Conservation (phyloP, 2,797 vertebrate genomes). For the Megalops cyprinoides region DNA sequence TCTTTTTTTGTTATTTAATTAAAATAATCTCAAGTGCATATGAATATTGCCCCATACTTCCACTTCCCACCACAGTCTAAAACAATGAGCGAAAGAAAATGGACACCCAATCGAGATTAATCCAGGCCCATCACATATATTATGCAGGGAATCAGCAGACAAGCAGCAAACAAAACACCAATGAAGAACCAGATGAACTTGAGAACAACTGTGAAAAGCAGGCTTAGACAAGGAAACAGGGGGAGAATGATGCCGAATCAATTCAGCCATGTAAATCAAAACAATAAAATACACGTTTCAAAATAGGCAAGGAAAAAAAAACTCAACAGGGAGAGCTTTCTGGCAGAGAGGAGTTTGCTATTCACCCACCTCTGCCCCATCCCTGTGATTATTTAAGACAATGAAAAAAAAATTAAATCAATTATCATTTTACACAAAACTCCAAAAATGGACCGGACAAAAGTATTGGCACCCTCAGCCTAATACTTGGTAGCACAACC, state of each 20-base stretch:
- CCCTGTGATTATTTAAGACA: slow-evolving; percentile 13
- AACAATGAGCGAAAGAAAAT: neutral
- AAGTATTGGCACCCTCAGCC: too few relatives aligned
- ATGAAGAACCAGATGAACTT: slow-evolving; percentile 34
- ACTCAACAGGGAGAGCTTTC: neutral
- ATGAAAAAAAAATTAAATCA: too few relatives aligned
- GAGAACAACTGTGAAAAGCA: slow-evolving; percentile 33
- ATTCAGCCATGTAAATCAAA: slow-evolving; percentile 35
- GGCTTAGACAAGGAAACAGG: slow-evolving; percentile 25
- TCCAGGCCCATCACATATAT: slow-evolving; percentile 26
- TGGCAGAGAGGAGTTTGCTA: neutral
- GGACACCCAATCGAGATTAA: neutral
- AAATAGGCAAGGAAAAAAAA: slow-evolving; percentile 23
- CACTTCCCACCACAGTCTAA: neutral
- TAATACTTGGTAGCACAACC: too few relatives aligned
- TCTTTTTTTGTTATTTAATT: neutral
- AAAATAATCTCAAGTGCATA: neutral
- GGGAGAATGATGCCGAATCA: slow-evolving; percentile 37
- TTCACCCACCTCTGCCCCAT: neutral
- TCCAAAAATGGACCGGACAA: too few relatives aligned
- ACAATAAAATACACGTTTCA: slow-evolving; percentile 31
- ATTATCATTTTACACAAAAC: too few relatives aligned
- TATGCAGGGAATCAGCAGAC: slow-evolving; percentile 9
- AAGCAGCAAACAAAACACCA: slow-evolving; percentile 23
- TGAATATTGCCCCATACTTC: neutral